Evolutionary conservation across 1,140 invertebrate genomes (phyloP), one percentile per base, ranked within the genome.

Genomic region (Cydia splendana): DNA sequence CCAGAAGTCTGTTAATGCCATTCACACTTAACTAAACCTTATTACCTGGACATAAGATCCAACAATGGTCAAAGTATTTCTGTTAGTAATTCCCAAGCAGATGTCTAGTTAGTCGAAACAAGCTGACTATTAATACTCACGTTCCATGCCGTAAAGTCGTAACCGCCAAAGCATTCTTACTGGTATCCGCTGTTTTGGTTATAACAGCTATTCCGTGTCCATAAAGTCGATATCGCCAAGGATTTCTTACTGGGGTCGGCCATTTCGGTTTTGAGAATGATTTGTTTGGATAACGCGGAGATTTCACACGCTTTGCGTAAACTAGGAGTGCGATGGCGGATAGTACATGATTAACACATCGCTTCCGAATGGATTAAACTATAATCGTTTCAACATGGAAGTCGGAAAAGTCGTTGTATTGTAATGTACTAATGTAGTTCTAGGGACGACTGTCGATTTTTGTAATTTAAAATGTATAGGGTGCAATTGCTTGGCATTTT

Each of bases 261-360:
- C 53, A 18, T 57, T 57, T 57, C 20, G 15, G 1, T 57, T 57
- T 57, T 0, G 9, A 57, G n/a, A 18, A 57, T 2, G 53, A 20
- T 57, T 18, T 57, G 53, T 57, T 57, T 57, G 53, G 53, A 57
- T 57, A 57, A 57, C 53, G 53, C n/a, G 15, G n/a, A 57, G 53
- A 18, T 57, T 57, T 57, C 53, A 57, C 53, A 57, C 53, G 53
- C 53, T 57, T 57, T 18, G 53, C 45, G 45, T 48, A 18, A 57
- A 57, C 15, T 18, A 18, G n/a, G 15, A 57, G 53, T 57, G 53
- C 15, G 53, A 57, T 10, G 12, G 6, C 13, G 12, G 13, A 51
- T 51, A 57, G 53, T 57, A 57, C 53, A 57, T 18, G 51, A 18
- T 53, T 53, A 53, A 53, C 51, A 53, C 51, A 45, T 45, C 12